Evolutionary conservation across 2,113 vertebrate species (phyloP).

Genomic region (Sander vitreus): DNA sequence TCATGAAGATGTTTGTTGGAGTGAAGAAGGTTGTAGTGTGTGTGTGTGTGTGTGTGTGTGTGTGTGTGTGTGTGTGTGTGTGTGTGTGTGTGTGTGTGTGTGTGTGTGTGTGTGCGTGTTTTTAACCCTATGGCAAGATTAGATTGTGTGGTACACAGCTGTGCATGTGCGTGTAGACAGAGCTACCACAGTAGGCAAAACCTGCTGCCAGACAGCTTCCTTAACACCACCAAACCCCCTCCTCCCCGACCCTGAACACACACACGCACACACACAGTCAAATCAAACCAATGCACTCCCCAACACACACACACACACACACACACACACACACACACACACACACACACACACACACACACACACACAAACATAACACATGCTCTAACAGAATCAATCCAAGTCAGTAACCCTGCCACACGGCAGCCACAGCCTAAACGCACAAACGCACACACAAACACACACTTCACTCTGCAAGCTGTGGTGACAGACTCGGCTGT

Average conservation of each 20-base stretch:
- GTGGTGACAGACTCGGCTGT: constrained; percentile 62
- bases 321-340: not conserved
- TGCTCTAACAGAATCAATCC: constrained; percentile 40
- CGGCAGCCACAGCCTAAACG: constrained; percentile 28
- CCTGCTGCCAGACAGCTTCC: constrained; percentile 77
- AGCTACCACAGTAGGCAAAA: constrained; percentile 66
- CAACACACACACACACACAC: constrained; percentile 4
- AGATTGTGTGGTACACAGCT: constrained; percentile 76
- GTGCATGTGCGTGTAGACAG: constrained; percentile 73
- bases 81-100: constrained; percentile 39
- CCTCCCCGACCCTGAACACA: constrained; percentile 29
- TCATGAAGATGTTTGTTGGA: constrained; percentile 28
- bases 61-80: constrained; percentile 20
- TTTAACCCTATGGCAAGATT: constrained; percentile 69
- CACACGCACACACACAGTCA: constrained; percentile 26
- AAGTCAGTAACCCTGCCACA: constrained; percentile 38
- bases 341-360: constrained; percentile 9
- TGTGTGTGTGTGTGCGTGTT: constrained; percentile 31
- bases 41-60: constrained; percentile 26
- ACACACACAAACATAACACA: constrained; percentile 35
- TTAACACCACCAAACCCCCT: constrained; percentile 35
- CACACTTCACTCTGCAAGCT: constrained; percentile 48
- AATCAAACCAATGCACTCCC: constrained; percentile 32
- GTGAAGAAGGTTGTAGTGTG: constrained; percentile 33
- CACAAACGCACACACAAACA: constrained; percentile 29